Percentiles rank a stretch among this genome's conserved stretches.
phyloP scores from a whole-genome alignment of 2,888 invertebrate genomes.

The Pandemis corylana region DNA sequence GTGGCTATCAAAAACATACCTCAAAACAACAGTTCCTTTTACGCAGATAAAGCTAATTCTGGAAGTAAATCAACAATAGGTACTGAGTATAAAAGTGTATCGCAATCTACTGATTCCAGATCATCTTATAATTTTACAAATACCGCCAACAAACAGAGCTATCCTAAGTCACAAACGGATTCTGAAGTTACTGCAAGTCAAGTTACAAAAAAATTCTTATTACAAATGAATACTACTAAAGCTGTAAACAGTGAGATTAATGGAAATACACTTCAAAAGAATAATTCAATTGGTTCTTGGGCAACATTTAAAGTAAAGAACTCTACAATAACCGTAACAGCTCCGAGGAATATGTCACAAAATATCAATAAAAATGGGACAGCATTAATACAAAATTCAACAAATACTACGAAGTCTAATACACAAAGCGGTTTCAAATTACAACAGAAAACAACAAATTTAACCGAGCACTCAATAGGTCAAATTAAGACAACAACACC shows the following conservation, averaged over 20 bases:
- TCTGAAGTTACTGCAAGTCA: neutral
- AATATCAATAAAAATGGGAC: neutral
- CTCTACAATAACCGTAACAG: neutral
- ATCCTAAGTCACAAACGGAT: neutral
- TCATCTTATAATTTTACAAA: neutral
- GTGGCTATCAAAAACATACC: neutral
- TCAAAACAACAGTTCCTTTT: neutral
- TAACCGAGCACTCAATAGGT: neutral
- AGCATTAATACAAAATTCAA: neutral
- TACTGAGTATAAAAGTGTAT: neutral
- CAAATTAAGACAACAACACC: neutral
- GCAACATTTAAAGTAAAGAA: neutral
- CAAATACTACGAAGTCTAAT: neutral
- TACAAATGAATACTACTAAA: neutral
- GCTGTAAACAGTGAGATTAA: neutral
- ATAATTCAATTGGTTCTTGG: neutral
- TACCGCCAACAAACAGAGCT: neutral
- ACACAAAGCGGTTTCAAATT: neutral
- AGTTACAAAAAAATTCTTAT: neutral
- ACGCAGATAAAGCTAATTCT: neutral
- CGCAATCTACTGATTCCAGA: neutral
- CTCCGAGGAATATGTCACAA: conserved; percentile 1
- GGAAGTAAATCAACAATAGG: neutral
- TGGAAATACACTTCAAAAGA: neutral
- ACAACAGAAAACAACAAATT: neutral